These are phyloP conservation scores for Lepetodrilus schrolli DNA, from an alignment of 2,888 invertebrate genomes.

Conservation along the genomic window DNA sequence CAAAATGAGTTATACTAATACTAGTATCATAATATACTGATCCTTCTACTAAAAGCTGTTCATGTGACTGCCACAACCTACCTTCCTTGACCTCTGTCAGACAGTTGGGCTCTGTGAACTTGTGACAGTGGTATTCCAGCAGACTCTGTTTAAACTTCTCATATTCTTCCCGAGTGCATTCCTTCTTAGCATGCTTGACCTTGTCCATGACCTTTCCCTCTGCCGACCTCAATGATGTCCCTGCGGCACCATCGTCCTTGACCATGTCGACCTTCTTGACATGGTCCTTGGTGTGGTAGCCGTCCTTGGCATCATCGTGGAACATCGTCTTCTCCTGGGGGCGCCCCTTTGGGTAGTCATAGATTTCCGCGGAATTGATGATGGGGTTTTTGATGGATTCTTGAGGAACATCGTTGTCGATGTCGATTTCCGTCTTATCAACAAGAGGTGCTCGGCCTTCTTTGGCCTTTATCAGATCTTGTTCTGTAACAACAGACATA, in stretches of 20 bases:
- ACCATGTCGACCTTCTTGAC: neutral
- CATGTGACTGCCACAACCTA: too few relatives aligned
- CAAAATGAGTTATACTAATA: too few relatives aligned
- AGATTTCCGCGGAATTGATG: slow-evolving; percentile 21
- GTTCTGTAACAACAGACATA: too few relatives aligned
- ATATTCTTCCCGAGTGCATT: slow-evolving; percentile 59
- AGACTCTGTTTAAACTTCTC: slow-evolving; percentile 64
- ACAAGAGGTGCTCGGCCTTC: neutral
- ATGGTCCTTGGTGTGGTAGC: too few relatives aligned
- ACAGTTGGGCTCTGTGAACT: slow-evolving; percentile 63
- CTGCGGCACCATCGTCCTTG: neutral
- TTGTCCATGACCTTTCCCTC: neutral
- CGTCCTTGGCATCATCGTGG: neutral
- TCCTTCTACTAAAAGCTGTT: too few relatives aligned
- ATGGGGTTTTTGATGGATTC: neutral
- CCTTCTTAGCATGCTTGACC: too few relatives aligned
- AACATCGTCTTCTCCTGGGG: neutral
- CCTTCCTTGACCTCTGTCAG: slow-evolving; percentile 42
- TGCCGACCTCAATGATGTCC: too few relatives aligned
- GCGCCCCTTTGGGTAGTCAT: neutral
- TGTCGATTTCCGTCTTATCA: slow-evolving; percentile 1
- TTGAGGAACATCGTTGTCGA: slow-evolving; percentile 11
- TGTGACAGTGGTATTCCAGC: slow-evolving; percentile 64
- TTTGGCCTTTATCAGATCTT: neutral
- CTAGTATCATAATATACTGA: too few relatives aligned